A percentile compares a stretch with the other conserved stretches of the same genome.
Evolutionary conservation across 2,113 vertebrate genomes (phyloP).

Genomic region (crab-eating macaque (Macaca fascicularis)): T2T-MFA8v1.1 NC_088375.1:34139501-34140000

Average conservation of each 20-base stretch:
- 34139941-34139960: not conserved
- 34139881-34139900: not conserved
- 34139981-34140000: not conserved
- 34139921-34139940: not conserved
- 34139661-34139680: not conserved
- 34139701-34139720: not conserved
- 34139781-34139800: not conserved
- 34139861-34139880: not conserved
- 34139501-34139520: too few relatives aligned
- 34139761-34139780: not conserved
- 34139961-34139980: not conserved
- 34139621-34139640: too few relatives aligned
- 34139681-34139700: not conserved
- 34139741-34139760: not conserved
- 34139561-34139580: too few relatives aligned
- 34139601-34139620: too few relatives aligned
- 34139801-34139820: not conserved
- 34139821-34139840: not conserved
- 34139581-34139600: too few relatives aligned
- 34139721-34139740: not conserved
- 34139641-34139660: too few relatives aligned
- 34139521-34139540: too few relatives aligned
- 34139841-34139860: not conserved
- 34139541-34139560: too few relatives aligned
- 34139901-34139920: not conserved